Conservation (phyloP, 2,888 invertebrate species). For the Bombylius major region DNA sequence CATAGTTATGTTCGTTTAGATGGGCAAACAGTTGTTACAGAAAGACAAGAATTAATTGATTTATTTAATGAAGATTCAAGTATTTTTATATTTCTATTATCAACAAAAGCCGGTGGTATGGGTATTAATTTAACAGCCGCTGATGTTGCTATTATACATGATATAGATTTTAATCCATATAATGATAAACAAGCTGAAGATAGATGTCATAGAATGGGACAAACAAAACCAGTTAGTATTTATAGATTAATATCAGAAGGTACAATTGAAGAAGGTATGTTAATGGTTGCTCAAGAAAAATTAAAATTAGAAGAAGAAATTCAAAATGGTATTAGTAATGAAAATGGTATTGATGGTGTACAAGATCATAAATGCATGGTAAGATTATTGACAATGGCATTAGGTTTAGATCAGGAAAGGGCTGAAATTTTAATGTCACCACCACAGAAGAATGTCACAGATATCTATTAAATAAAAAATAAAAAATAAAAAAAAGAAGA, state of each 20-base stretch:
- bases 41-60: constrained; percentile 82
- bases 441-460: too few relatives aligned
- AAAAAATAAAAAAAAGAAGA: too few relatives aligned
- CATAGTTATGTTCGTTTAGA: constrained; percentile 74
- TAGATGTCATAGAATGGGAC: constrained; percentile 65
- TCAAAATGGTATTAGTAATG: constrained; percentile 12
- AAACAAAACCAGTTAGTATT: constrained; percentile 71
- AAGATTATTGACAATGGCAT: constrained; percentile 62
- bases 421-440: constrained; percentile 22
- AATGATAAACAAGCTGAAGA: constrained; percentile 98
- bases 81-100: constrained; percentile 82
- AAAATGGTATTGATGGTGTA: constrained; percentile 40
- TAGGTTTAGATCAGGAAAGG: constrained; percentile 43
- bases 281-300: constrained; percentile 80
- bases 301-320: constrained; percentile 83
- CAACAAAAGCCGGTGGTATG: constrained; percentile 90
- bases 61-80: constrained; percentile 64
- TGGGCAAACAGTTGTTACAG: constrained; percentile 76
- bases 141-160: constrained; percentile 90
- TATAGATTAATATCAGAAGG: constrained; percentile 71
- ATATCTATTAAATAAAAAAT: too few relatives aligned
- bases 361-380: constrained; percentile 68
- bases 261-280: constrained; percentile 89
- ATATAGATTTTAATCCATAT: constrained; percentile 96
- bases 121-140: constrained; percentile 91